These are phyloP conservation scores for Nomada goodeniana DNA, from an alignment of 2,888 invertebrate species.

Conservation along the genomic window DNA sequence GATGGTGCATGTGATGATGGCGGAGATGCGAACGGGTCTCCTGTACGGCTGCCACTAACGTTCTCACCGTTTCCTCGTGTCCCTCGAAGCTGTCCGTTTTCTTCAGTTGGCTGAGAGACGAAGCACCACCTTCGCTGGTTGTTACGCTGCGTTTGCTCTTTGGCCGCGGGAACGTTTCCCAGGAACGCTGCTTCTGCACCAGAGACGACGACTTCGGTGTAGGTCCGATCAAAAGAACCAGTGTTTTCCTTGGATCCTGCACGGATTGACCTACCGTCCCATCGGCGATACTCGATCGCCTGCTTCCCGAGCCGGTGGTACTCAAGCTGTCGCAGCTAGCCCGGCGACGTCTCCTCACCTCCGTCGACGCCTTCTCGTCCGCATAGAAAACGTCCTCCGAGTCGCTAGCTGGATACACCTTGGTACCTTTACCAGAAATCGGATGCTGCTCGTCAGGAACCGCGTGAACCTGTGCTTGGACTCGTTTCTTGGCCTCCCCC, in stretches of 20 bases:
- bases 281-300: slow-evolving; percentile 86
- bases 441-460: slow-evolving; percentile 78
- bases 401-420: slow-evolving; percentile 86
- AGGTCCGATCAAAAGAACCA: slow-evolving; percentile 85
- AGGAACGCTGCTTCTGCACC: slow-evolving; percentile 87
- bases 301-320: slow-evolving; percentile 85
- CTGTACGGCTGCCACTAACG: slow-evolving; percentile 88
- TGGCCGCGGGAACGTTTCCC: slow-evolving; percentile 88
- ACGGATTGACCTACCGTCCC: slow-evolving; percentile 77
- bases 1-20: slow-evolving; percentile 80
- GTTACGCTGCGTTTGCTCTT: slow-evolving; percentile 78
- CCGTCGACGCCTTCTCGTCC: slow-evolving; percentile 73
- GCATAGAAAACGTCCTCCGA: slow-evolving; percentile 86
- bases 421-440: slow-evolving; percentile 73
- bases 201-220: slow-evolving; percentile 81
- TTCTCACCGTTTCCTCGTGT: slow-evolving; percentile 89
- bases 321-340: slow-evolving; percentile 86
- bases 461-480: slow-evolving; percentile 85
- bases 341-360: slow-evolving; percentile 80
- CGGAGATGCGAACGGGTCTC: slow-evolving; percentile 86
- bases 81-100: slow-evolving; percentile 90
- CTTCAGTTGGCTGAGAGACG: slow-evolving; percentile 83
- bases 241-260: slow-evolving; percentile 84
- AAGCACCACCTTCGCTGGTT: slow-evolving; percentile 62
- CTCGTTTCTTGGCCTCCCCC: slow-evolving; percentile 83